phyloP scores from a whole-genome alignment of 2,797 vertebrate genomes.

The Tokudaia muenninki region DNA sequence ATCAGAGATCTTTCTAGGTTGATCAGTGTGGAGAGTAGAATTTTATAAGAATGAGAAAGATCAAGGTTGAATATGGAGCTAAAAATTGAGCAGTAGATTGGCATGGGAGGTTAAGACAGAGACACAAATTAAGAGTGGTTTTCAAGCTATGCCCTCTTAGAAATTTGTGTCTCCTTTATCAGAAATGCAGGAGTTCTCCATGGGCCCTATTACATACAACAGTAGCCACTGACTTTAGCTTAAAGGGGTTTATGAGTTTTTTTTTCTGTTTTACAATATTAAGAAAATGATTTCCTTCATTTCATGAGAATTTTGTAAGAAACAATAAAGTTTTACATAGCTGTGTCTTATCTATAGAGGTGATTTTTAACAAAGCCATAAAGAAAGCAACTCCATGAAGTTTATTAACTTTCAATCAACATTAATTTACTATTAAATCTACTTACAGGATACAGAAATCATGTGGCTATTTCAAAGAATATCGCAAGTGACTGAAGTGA shows the following conservation, averaged over 20 bases:
- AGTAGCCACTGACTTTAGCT: neutral
- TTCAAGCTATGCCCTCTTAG: neutral
- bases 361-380: slow-evolving; percentile 31
- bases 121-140: neutral
- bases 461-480: neutral
- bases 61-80: neutral
- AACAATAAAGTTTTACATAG: neutral
- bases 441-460: neutral
- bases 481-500: neutral
- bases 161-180: neutral
- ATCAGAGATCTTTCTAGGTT: neutral
- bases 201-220: neutral
- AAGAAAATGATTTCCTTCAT: neutral
- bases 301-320: neutral
- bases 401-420: slow-evolving; percentile 31
- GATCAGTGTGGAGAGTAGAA: neutral
- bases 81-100: neutral
- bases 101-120: neutral
- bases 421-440: slow-evolving; percentile 2
- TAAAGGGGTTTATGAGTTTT: neutral
- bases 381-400: neutral
- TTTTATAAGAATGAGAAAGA: neutral
- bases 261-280: neutral
- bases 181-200: neutral
- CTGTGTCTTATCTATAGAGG: neutral